Evolutionary conservation across 2,113 vertebrate species (phyloP).

Genomic region (Planiliza haematocheilus): DNA sequence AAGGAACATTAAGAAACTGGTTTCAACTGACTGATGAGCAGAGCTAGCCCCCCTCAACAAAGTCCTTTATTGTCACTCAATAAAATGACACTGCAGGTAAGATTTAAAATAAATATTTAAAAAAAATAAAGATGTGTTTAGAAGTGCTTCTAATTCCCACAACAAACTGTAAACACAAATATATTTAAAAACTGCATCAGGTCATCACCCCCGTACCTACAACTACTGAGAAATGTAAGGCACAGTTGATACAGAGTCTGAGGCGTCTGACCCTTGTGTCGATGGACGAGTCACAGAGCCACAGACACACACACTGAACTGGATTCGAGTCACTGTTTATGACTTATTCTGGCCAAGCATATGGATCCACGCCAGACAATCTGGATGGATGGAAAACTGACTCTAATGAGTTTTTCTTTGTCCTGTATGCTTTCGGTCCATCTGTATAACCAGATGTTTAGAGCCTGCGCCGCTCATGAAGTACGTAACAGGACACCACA

Average conservation of each 20-base stretch:
- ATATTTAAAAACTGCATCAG: not conserved
- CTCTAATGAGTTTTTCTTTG: constrained; percentile 50
- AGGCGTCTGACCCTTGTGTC: constrained; percentile 48
- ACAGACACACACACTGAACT: constrained; percentile 3
- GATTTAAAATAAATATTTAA: not conserved
- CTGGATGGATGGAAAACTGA: constrained; percentile 44
- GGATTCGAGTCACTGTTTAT: constrained; percentile 57
- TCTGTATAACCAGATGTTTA: constrained; percentile 71
- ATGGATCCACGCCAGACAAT: constrained; percentile 36
- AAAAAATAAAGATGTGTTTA: not conserved
- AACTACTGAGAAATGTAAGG: not conserved
- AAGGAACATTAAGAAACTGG: constrained; percentile 17
- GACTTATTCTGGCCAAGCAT: constrained; percentile 38
- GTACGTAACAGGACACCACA: constrained; percentile 59
- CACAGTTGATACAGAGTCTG: not conserved
- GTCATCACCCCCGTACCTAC: not conserved
- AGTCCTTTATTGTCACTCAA: not conserved
- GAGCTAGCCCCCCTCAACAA: not conserved
- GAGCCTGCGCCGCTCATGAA: constrained; percentile 38
- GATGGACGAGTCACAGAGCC: constrained; percentile 53
- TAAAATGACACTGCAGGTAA: not conserved
- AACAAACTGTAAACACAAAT: not conserved
- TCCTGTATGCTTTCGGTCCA: constrained; percentile 58
- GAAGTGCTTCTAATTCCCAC: not conserved
- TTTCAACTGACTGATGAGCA: not conserved